Evolutionary conservation across 2,888 invertebrate genomes (phyloP).

Genomic region (Branchipolynoe longqiensis): DNA sequence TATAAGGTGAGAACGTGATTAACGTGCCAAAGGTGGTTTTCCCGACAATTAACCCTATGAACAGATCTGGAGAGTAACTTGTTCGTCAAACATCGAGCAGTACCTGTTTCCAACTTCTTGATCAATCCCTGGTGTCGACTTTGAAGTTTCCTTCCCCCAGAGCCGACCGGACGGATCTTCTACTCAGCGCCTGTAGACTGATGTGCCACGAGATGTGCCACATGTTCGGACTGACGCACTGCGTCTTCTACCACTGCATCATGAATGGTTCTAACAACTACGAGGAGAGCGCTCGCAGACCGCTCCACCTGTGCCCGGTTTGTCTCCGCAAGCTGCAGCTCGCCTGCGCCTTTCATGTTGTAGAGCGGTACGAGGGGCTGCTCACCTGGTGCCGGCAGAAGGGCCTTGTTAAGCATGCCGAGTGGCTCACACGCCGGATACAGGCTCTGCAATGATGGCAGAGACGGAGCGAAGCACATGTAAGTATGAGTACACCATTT

Average conservation of each 20-base stretch:
- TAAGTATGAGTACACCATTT: no score
- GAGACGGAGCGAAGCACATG: no score
- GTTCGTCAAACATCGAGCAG: not conserved
- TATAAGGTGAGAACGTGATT: not conserved
- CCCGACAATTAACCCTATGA: no score
- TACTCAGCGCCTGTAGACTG: constrained; percentile 70
- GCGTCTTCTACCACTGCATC: constrained; percentile 69
- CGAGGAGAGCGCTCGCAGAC: constrained; percentile 68
- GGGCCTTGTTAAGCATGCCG: constrained; percentile 58
- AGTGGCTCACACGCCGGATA: constrained; percentile 68
- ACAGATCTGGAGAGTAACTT: not conserved
- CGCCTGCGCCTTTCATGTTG: constrained; percentile 69
- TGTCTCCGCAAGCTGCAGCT: constrained; percentile 72
- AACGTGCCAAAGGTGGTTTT: no score
- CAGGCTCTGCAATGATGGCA: no score
- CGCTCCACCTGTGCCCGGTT: constrained; percentile 70
- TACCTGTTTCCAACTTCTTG: not conserved
- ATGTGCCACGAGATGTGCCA: constrained; percentile 74
- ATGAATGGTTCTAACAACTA: constrained; percentile 74
- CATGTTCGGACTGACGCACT: constrained; percentile 73
- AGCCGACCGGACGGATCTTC: constrained; percentile 57
- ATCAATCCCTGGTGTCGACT: not conserved
- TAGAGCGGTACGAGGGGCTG: constrained; percentile 69
- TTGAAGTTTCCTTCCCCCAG: constrained; percentile 20
- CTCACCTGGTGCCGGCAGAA: constrained; percentile 64